Base-by-base conservation (phyloP, 92 coral and sea anemone genomes). In the Parazoanthus swiftii region DNA sequence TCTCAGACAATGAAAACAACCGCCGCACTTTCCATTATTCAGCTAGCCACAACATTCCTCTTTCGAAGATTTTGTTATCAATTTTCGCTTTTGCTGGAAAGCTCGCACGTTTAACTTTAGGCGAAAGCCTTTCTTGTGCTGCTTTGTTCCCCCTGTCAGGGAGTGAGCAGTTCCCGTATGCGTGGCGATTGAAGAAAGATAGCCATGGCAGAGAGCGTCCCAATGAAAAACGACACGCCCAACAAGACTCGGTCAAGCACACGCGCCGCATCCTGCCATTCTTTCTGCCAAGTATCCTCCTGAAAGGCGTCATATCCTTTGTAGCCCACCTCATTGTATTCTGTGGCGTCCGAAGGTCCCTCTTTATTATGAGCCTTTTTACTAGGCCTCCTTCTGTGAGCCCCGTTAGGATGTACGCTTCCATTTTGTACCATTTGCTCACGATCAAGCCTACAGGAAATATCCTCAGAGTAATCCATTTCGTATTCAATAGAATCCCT, bases 231-330 rank as follows among this genome's bases (percentile, higher is more conserved):
- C 0, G 98, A 93, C 38, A 91, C 98, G 58, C 91, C 93, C n/a
- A 95, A 90, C 66, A 95, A 85, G 82, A 95, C 92, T 14, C 98
- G 91, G 88, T 95, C 98, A 38, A 95, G 89, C 33, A 95, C 95
- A 26, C 93, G 90, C 7, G 98, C 98, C 25, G 98, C 95, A 58
- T 95, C 98, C 72, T 95, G 95, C 98, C 98, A 95, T 43, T 72
- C 76, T 29, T 72, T 72, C 76, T 72, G 6, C 76, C 76, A 72
- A 29, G 25, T 8, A 72, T 72, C 76, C 76, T 72, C 76, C 76
- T 26, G 76, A 5, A 72, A 29, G 15, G 14, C 39, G 39, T 72
- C 76, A 72, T 72, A 29, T 25, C 39, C 76, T 72, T 72, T 72
- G 20, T 72, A 72, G 2, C 76, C 39, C 33, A 26, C 42, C 42